Base-by-base conservation (phyloP, 2,797 vertebrate genomes). In the Bovichtus variegatus region DNA sequence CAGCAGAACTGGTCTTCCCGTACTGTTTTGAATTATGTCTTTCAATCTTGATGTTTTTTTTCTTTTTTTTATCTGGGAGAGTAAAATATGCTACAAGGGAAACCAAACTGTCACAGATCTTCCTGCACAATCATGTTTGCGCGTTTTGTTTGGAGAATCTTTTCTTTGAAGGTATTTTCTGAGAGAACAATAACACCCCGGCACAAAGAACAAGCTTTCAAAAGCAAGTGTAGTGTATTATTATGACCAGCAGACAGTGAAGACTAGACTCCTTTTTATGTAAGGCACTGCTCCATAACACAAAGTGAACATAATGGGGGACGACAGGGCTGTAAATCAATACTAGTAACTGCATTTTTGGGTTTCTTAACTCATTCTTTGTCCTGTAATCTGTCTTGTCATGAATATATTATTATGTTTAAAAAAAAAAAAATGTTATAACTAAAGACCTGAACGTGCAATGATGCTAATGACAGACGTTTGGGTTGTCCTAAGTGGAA, bases 1-100 rank as follows among this genome's bases (percentile, higher is more conserved):
- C 31, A 10, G 57, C 49, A 70, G 71, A 65, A 29, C 60, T 40
- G 58, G 65, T 74, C 72, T 70, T 66, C 49, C 21, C 72, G 63
- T 7, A 18, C 27, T 6, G 27, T 46, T 82, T 43, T 47, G 7
- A 78, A 41, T 29, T 11, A 72, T 6, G 19, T 44, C 11, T 57
- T 27, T 74, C 36, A 36, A 13, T 53, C 50, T 66, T 31, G 27
- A 41, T 58, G n/a, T 23, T 44, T 29, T 27, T 44, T 16, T 15
- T 40, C n/a, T n/a, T n/a, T 40, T 55, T 54, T 54, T 41, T 16
- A 62, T 65, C 46, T 71, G 58, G 25, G 60, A 13, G 43, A 53
- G 41, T 44, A 19, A n/a, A 31, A 38, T 4, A 11, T n/a, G 51
- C 51, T 25, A 18, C 47, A 72, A 31, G 38, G 44, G 50, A 21